Base-by-base conservation (phyloP, 1,140 invertebrate genomes). In the Heliconius hewitsoni region DNA sequence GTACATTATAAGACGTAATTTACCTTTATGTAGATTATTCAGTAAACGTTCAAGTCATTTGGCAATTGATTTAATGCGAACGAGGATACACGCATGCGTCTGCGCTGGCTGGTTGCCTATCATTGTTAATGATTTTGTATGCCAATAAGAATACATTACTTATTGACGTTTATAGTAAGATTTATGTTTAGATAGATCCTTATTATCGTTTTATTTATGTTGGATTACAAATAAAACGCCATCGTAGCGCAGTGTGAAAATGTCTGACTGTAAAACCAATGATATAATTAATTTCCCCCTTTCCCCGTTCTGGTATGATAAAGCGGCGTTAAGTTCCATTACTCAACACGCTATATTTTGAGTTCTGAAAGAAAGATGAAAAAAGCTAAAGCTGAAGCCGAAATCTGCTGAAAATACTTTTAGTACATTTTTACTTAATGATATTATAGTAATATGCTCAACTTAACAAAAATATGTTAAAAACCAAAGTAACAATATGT, bases 91-190 rank as follows among this genome's bases (percentile, higher is more conserved):
- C 55, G 23, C 60, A 16, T 9, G 23, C 23, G 27, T 66, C 60
- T 66, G n/a, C 23, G 60, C 23, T 66, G 60, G 60, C n/a, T 6
- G 60, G 60, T 16, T 66, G 60, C 60, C 60, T 27, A 30, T 30
- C 23, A 66, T 66, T 66, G 60, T 66, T 66, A 30, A 66, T 66
- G 60, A 66, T 66, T 27, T 30, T 27, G 23, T 27, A 66, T 30
- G 60, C 60, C 60, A 66, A 66, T 66, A 30, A 13, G 3, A 66
- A 27, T 66, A 66, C 60, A 66, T 66, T 30, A n/a, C n/a, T 3
- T n/a, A 66, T 66, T 66, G 57, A 66, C 57, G 57, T 66, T 66
- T 66, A 66, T 66, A 66, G n/a, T 66, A 16, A 27, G 23, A 66
- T 66, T 66, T 66, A 27, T 66, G 9, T 27, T 16, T 66, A 30